Evolutionary conservation across 2,113 vertebrate genomes (phyloP).

Genomic region (Copsychus sechellarum): DNA sequence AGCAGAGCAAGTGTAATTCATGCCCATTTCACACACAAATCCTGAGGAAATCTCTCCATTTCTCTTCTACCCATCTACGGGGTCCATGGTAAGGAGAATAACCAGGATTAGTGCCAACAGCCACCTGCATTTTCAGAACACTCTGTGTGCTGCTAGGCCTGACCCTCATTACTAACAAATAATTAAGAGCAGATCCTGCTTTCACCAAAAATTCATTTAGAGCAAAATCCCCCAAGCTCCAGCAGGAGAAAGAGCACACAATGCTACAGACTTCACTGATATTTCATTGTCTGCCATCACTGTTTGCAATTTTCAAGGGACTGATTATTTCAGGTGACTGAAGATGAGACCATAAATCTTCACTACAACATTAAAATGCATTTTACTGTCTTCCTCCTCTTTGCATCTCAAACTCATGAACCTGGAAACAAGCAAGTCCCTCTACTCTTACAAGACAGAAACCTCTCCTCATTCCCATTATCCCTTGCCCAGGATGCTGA

Average conservation of each 20-base stretch:
- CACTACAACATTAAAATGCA: neutral
- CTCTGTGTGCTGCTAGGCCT: neutral
- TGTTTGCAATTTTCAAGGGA: constrained; percentile 7
- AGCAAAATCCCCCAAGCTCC: neutral
- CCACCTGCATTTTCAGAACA: neutral
- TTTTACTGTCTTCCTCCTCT: neutral
- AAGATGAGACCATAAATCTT: neutral
- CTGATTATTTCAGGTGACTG: neutral
- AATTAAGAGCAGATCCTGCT: neutral
- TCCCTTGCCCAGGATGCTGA: too few species aligned
- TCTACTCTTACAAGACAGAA: neutral
- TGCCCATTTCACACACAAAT: neutral
- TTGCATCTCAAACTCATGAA: neutral
- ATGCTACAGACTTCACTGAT: neutral
- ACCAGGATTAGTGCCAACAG: neutral
- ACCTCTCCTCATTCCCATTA: fast-evolving
- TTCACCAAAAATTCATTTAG: neutral
- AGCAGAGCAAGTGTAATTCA: neutral
- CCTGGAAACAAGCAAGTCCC: neutral
- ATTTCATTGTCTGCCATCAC: neutral
- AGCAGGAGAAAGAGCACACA: neutral
- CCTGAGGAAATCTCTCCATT: neutral
- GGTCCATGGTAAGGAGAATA: neutral
- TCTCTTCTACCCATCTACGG: neutral
- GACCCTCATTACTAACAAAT: neutral